A percentile compares a stretch with the other conserved stretches of the same genome.
phyloP scores from a whole-genome alignment of 2,797 vertebrate genomes.

The Triplophysa bombifrons region DNA sequence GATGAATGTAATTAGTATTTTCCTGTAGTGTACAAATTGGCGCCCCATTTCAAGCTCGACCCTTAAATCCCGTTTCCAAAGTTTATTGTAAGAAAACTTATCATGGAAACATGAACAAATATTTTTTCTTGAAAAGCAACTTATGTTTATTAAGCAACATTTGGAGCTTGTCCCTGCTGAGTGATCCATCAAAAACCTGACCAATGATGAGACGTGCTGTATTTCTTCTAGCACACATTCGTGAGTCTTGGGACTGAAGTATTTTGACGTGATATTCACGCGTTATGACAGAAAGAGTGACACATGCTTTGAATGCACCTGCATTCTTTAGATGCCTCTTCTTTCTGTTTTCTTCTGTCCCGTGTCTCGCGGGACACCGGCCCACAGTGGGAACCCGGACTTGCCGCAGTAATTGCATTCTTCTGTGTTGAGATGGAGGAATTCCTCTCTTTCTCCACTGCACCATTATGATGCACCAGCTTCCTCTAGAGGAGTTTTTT shows the following conservation, averaged over 20 bases:
- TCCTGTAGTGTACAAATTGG: not conserved
- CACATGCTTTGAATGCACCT: constrained; percentile 6
- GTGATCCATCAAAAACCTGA: not conserved
- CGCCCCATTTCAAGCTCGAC: not conserved
- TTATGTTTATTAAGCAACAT: no score
- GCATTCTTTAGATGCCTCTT: constrained; percentile 26
- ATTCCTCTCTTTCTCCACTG: constrained; percentile 27
- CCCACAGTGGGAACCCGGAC: constrained; percentile 5
- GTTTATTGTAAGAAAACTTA: not conserved
- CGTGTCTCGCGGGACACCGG: constrained; percentile 20
- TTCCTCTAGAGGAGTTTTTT: constrained; percentile 29
- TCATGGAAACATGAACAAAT: not conserved
- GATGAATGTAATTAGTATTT: not conserved
- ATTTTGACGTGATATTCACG: not conserved
- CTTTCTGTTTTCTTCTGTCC: constrained; percentile 16
- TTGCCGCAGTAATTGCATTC: constrained; percentile 42
- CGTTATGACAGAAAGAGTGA: not conserved
- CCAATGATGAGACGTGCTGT: not conserved
- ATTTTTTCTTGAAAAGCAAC: no score
- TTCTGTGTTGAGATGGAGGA: constrained; percentile 21
- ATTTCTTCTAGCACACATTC: not conserved
- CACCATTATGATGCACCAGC: constrained; percentile 1
- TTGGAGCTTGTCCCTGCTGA: no score
- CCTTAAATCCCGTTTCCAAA: not conserved
- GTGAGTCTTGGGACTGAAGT: not conserved